Evolutionary conservation across 2,888 invertebrate genomes (phyloP).

Genomic region (Biston stratarius): DNA sequence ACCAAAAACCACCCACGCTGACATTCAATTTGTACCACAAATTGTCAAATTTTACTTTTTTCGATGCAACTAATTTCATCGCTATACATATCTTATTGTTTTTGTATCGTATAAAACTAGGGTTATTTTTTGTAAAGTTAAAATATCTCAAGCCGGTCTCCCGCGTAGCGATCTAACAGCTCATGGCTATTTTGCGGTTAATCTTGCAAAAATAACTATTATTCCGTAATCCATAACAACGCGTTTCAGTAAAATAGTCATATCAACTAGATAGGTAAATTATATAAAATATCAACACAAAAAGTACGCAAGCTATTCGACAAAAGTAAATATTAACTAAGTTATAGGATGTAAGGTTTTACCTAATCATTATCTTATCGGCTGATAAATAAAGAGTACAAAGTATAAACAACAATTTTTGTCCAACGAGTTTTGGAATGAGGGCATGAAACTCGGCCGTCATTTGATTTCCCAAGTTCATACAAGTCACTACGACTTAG

Average conservation of each 20-base stretch:
- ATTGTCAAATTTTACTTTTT: background rate
- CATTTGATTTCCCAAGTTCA: conserved; percentile 32
- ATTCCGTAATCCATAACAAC: background rate
- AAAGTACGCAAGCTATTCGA: background rate
- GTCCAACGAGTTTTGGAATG: background rate
- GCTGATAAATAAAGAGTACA: background rate
- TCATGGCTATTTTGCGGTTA: conserved; percentile 31
- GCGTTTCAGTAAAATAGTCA: background rate
- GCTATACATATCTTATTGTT: background rate
- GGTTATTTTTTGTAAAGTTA: background rate
- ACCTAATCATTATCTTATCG: conserved; percentile 18
- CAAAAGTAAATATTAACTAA: conserved; percentile 10
- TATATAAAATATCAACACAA: no score
- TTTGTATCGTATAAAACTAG: background rate
- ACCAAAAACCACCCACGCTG: background rate
- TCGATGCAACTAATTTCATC: background rate
- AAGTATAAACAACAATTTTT: conserved; percentile 4
- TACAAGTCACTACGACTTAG: conserved; percentile 3
- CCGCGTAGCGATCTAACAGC: conserved; percentile 27
- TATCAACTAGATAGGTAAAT: no score
- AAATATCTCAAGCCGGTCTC: conserved; percentile 9
- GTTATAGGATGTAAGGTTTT: background rate
- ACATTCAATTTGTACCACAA: background rate
- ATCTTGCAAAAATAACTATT: conserved; percentile 27
- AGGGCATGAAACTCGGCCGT: conserved; percentile 13